A percentile compares a stretch with the other conserved stretches of the same genome.
Conservation (phyloP, 2,113 vertebrate genomes). For the Cinclus mexicanus region DNA sequence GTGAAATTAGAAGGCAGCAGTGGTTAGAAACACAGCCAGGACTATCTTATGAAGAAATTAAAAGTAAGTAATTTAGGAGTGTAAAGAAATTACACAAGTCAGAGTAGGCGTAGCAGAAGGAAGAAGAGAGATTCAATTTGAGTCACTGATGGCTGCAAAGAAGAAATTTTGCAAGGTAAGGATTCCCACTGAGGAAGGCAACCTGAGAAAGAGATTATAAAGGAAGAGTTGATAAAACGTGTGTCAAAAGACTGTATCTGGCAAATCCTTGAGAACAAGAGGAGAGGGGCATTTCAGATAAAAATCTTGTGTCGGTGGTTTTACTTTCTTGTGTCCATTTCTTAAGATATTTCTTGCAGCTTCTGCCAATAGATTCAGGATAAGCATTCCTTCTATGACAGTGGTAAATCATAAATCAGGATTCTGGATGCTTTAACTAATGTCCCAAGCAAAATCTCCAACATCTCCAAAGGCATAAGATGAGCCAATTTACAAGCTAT, state of each 20-base stretch:
- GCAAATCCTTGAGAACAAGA: background rate
- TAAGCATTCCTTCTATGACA: background rate
- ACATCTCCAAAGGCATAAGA: background rate
- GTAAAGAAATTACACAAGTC: background rate
- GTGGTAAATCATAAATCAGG: slow-evolving; percentile 6
- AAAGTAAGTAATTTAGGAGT: background rate
- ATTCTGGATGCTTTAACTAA: background rate
- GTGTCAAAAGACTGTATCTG: background rate
- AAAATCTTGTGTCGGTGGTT: background rate
- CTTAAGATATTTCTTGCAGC: background rate
- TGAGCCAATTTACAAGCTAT: background rate
- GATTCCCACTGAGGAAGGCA: background rate
- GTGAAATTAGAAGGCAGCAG: background rate
- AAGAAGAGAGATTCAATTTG: background rate
- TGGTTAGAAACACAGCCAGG: background rate
- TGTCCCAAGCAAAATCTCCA: background rate
- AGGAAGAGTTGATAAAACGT: background rate
- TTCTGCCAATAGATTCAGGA: background rate
- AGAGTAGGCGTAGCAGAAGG: background rate
- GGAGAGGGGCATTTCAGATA: background rate
- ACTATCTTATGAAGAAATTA: background rate
- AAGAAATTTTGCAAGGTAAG: background rate
- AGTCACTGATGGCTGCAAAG: background rate
- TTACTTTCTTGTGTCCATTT: background rate
- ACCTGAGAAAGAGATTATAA: background rate